These are phyloP conservation scores for Arctopsyche grandis DNA, from an alignment of 1,140 invertebrate genomes.

Conservation along the genomic window DNA sequence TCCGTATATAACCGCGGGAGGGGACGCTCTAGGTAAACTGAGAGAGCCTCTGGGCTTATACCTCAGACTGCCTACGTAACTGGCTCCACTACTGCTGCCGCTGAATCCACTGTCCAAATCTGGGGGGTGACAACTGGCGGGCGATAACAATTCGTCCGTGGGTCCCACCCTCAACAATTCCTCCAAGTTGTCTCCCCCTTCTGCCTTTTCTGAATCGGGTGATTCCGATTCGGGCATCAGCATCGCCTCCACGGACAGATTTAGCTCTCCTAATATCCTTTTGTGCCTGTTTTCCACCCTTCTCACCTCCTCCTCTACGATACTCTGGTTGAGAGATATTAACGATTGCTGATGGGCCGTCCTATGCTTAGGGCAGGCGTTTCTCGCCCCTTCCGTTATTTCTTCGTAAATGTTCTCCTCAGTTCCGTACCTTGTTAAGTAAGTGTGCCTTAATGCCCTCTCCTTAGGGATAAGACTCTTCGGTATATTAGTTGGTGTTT, in stretches of 20 bases:
- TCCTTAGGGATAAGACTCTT: constrained; percentile 61
- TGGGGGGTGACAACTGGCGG: constrained; percentile 71
- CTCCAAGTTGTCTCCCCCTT: constrained; percentile 70
- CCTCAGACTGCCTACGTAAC: constrained; percentile 74
- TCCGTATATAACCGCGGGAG: constrained; percentile 66
- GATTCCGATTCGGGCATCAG: constrained; percentile 76
- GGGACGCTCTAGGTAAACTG: constrained; percentile 61
- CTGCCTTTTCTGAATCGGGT: constrained; percentile 63
- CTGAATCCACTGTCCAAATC: constrained; percentile 84
- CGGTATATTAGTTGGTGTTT: constrained; percentile 58
- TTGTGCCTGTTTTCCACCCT: constrained; percentile 81
- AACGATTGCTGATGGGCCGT: constrained; percentile 64
- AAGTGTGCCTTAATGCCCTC: constrained; percentile 70
- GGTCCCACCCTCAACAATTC: constrained; percentile 75
- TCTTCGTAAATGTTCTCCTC: constrained; percentile 91
- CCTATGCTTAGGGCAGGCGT: constrained; percentile 65
- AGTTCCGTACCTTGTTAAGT: constrained; percentile 81
- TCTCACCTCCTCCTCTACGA: constrained; percentile 83
- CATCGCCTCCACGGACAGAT: constrained; percentile 89
- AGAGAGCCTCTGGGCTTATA: constrained; percentile 63
- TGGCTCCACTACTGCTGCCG: constrained; percentile 81
- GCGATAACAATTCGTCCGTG: constrained; percentile 77
- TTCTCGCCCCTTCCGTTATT: constrained; percentile 73
- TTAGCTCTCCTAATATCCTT: constrained; percentile 84
- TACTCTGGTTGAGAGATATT: constrained; percentile 71